Conservation (phyloP, 2,797 vertebrate genomes). For the Agapornis canus region DNA sequence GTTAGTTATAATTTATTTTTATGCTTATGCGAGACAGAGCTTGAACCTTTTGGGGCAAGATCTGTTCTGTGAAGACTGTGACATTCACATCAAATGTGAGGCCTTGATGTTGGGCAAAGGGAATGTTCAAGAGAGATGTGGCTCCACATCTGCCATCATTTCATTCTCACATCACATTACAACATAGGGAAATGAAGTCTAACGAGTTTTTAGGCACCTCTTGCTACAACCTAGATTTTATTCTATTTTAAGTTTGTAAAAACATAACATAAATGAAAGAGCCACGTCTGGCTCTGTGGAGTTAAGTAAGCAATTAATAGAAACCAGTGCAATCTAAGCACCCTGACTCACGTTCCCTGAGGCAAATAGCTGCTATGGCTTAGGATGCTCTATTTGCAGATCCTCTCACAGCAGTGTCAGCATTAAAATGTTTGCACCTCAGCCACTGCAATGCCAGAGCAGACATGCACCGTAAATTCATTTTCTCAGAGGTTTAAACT, state of each 20-base stretch:
- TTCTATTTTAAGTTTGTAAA: slow-evolving; percentile 42
- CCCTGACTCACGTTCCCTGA: slow-evolving; percentile 16
- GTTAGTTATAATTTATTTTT: not conserved
- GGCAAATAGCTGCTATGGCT: slow-evolving; percentile 26
- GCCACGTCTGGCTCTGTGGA: slow-evolving; percentile 16
- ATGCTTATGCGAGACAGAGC: not conserved
- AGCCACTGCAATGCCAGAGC: not conserved
- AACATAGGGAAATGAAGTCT: not conserved
- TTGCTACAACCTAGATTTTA: slow-evolving; percentile 27
- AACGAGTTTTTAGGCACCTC: slow-evolving; percentile 3
- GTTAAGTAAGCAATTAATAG: slow-evolving; percentile 55
- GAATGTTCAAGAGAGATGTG: not conserved
- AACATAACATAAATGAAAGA: not conserved
- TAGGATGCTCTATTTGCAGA: slow-evolving; percentile 27
- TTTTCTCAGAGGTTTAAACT: not conserved
- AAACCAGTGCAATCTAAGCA: slow-evolving; percentile 20
- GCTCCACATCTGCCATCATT: not conserved
- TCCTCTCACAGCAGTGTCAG: slow-evolving; percentile 19
- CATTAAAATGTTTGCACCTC: slow-evolving; percentile 26
- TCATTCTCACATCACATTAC: not conserved
- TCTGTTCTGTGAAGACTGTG: not conserved
- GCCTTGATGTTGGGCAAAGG: not conserved
- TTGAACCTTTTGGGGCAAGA: not conserved
- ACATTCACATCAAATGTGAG: not conserved
- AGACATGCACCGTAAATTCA: not conserved